Evolutionary conservation across 2,888 invertebrate genomes (phyloP), one percentile per base, ranked within the genome.

Genomic region (Geophilus truncorum): DNA sequence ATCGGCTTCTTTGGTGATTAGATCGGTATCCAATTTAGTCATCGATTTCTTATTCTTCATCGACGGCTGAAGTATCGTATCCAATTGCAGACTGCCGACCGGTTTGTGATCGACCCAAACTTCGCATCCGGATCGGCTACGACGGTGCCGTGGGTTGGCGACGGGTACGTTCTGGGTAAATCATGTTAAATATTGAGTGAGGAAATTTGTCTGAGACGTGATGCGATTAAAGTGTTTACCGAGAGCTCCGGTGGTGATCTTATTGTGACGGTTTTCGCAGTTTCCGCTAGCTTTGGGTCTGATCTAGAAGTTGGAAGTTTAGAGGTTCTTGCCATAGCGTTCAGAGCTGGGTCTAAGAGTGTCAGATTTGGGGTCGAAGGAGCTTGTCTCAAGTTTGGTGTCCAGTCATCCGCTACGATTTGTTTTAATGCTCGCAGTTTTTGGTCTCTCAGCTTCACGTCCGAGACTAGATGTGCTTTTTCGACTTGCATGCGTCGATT

Each of bases 81-180:
- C 94, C 83, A 94, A 89, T 0, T 95, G 93, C 0, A 95, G 92
- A 45, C 85, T 85, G 77, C 85, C 85, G 0, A 93, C 89, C 85
- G 96, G 93, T 30, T 93, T 92, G 84, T 98, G 98, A 86, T 97
- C 96, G 0, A 98, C 88, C 97, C 97, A 97, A 0, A 90, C 89
- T 82, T 91, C 91, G 3, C 90, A 90, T 70, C 93, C 93, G 0
- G 96, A 96, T 78, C 93, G 90, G 0, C 96, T 96, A 28, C 96
- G 89, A 18, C 94, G 89, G 85, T 94, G 92, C 1, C 93, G 90
- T 0, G 91, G 90, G 86, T 93, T 93, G 0, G 92, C 90, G 0
- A 93, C 90, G 0, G 93, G 91, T 32, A 91, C 87, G 1, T 92
- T 93, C 88, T 92, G 84, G 28, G 85, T 81, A 23, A 79, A 84